Percentiles rank a stretch among this genome's conserved stretches.
Conservation (phyloP, 2,113 vertebrate species). For the Barnardius zonarius region DNA sequence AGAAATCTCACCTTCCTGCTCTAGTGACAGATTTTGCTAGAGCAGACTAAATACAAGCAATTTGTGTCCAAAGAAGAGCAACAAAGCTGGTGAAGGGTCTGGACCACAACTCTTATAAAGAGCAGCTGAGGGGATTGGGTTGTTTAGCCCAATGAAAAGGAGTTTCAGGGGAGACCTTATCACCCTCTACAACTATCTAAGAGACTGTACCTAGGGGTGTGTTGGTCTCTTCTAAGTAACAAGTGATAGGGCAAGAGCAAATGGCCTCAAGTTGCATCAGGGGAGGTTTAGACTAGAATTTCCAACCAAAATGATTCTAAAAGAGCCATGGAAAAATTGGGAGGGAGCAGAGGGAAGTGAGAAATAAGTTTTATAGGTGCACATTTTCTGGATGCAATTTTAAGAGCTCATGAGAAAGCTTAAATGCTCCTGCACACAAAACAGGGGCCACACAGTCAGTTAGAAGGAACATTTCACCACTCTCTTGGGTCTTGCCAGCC, state of each 20-base stretch:
- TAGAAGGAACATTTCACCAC: background rate
- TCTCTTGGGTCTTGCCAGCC: background rate
- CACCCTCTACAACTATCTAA: background rate
- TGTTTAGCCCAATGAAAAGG: background rate
- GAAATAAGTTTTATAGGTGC: background rate
- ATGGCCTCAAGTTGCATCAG: background rate
- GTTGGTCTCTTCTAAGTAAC: background rate
- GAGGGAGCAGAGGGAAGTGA: accelerated
- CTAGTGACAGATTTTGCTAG: background rate
- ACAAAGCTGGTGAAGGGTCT: accelerated
- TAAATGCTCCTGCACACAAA: background rate
- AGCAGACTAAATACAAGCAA: background rate
- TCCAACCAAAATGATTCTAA: background rate
- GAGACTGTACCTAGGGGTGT: accelerated
- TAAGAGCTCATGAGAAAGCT: background rate
- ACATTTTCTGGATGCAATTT: background rate
- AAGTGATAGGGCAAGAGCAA: background rate
- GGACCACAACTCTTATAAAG: background rate
- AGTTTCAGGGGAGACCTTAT: background rate
- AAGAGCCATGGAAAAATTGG: background rate
- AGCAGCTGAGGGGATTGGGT: background rate
- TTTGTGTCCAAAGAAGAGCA: background rate
- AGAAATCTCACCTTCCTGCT: background rate
- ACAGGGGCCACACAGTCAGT: background rate
- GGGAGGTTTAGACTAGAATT: background rate